Percentiles rank a stretch among this genome's conserved stretches.
Conservation (phyloP, 2,797 vertebrate species). For the Cuniculus paca region DNA sequence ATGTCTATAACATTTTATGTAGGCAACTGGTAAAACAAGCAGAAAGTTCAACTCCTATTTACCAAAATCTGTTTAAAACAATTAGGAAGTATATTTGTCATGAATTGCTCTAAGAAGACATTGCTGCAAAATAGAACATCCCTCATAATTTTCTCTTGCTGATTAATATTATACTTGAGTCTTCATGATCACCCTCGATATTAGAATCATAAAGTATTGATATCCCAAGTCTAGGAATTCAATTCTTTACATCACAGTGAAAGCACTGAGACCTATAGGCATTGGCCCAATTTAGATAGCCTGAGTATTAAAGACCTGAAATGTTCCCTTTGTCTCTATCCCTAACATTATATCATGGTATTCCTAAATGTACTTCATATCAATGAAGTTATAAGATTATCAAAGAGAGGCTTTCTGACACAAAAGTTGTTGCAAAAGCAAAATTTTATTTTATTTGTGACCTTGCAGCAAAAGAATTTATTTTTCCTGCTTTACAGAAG, state of each 20-base stretch:
- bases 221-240: neutral
- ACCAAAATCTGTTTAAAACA: neutral
- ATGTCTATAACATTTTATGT: neutral
- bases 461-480: neutral
- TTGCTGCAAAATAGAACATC: neutral
- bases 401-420: neutral
- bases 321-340: neutral
- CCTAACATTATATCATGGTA: neutral
- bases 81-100: neutral
- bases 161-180: neutral
- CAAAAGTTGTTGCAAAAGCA: neutral
- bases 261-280: neutral
- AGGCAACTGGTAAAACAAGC: neutral
- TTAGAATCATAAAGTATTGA: slow-evolving; percentile 1
- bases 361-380: neutral
- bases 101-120: neutral
- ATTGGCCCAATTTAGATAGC: neutral
- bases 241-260: neutral
- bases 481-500: neutral
- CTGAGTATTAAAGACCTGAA: neutral
- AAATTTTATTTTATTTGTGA: neutral
- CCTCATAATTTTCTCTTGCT: neutral
- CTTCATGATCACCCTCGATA: neutral
- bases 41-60: neutral
- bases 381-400: neutral